Evolutionary conservation across 2,113 vertebrate genomes (phyloP).

Genomic region (Vicugna pacos): DNA sequence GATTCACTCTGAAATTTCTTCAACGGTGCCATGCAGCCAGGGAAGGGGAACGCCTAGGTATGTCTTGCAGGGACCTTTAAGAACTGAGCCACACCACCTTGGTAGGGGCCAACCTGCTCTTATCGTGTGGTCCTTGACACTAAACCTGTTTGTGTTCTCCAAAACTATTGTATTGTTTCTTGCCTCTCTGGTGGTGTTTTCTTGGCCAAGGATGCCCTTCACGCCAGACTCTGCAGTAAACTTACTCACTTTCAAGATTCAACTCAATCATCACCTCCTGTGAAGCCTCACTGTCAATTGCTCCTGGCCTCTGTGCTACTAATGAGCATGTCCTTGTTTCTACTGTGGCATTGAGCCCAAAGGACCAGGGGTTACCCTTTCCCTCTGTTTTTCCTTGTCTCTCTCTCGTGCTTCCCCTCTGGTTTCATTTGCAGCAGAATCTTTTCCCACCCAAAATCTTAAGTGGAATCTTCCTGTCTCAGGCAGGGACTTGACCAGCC

Average conservation of each 20-base stretch:
- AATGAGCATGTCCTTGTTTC: background rate
- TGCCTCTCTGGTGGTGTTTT: background rate
- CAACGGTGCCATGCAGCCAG: background rate
- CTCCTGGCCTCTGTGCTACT: background rate
- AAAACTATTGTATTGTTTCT: background rate
- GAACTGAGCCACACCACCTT: background rate
- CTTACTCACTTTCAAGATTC: background rate
- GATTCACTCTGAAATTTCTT: background rate
- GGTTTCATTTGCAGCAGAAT: background rate
- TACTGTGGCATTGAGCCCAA: background rate
- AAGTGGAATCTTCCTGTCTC: background rate
- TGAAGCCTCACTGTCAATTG: background rate
- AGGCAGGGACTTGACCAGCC: background rate
- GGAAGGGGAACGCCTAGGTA: background rate
- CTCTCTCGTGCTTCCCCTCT: background rate
- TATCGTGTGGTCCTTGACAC: background rate
- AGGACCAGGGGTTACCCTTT: background rate
- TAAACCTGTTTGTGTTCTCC: background rate
- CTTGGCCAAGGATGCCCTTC: background rate
- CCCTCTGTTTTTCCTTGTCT: background rate
- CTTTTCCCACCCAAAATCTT: background rate
- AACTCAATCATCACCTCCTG: background rate
- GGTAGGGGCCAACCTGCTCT: background rate
- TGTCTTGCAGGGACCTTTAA: fast-evolving
- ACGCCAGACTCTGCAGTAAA: background rate